Base-by-base conservation (phyloP, 2,797 vertebrate genomes). In the Antrozous pallidus region DNA sequence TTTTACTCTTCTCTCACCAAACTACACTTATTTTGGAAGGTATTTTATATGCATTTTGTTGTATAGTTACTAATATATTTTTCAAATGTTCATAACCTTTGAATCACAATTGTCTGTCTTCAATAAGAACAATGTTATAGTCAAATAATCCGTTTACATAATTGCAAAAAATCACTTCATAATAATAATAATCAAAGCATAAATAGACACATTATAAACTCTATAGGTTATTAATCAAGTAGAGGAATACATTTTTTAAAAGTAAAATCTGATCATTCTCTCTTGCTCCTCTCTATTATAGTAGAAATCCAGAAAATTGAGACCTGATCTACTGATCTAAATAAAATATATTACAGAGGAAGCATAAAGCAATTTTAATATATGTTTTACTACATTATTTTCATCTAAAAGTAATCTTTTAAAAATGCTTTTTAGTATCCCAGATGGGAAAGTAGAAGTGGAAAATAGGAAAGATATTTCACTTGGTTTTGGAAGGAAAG, bases 361-460 rank as follows among this genome's bases (percentile, higher is more conserved):
- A 91, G 67, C 78, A 95, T 88, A 84, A 24, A 96, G 73, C 42
- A 81, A 93, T 94, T 97, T 95, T 92, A 90, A 92, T 96, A 77
- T 91, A 85, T 95, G 78, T 97, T 97, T 96, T 93, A 81, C 92
- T 96, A 94, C 80, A 97, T 96, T 96, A 96, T 94, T 90, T 96
- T 97, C 90, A 93, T 95, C 93, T 91, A 95, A 93, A 96, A 95
- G 94, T 91, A 97, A 96, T 96, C 94, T 96, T 94, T 96, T 86
- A 97, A 97, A 96, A 96, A 93, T 95, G 94, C 93, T 95, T 95
- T 92, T 96, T 97, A 95, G 90, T 96, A 94, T 95, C 96, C 96
- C 96, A 97, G 97, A 97, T 97, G 97, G 96, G 90, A 97, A 97
- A 97, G 95, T 96, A 95, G 96, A 97, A 96, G 97, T 97, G 93